Evolutionary conservation across 2,888 invertebrate genomes (phyloP), one percentile per base, ranked within the genome.

Genomic region (Parthenolecanium corni): DNA sequence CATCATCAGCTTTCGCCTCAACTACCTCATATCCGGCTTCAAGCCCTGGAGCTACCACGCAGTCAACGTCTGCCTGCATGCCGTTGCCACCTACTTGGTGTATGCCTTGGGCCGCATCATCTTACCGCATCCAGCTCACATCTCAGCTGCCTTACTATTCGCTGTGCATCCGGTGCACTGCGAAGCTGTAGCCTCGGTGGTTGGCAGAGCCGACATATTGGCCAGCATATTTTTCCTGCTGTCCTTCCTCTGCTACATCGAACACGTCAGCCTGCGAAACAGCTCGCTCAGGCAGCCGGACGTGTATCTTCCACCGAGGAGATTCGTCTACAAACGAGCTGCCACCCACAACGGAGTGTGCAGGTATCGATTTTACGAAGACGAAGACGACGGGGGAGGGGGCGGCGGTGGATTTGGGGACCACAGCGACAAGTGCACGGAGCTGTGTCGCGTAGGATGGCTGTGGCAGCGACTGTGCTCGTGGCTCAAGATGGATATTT

Each of bases 81-180:
- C 87, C 68, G 76, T 86, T 64, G 89, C 90, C 66, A 90, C 92
- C 0, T 84, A 82, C 2, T 77, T 94, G 64, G 70, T 69, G 49
- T 68, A 67, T 64, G 63, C 66, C 40, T 65, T 68, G 47, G 68
- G 65, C 23, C 47, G 65, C 49, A 57, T 66, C 6, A 64, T 70
- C 62, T 49, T 66, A 51, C 88, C 93, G 67, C 80, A 81, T 66
- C 80, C 89, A 52, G 86, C 89, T 2, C 79, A 70, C 36, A 67
- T 70, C 31, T 69, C 72, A 62, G 71, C 76, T 11, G 70, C 74
- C 46, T 78, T 92, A 9, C 79, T 92, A 44, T 97, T 97, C 73
- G 93, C 96, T 36, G 84, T 87, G 1, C 96, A 97, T 76, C 96
- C 96, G 14, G 85, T 97, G 70, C 96, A 96, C 77, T 90, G 92